Evolutionary conservation across 2,797 vertebrate species (phyloP).

Genomic region (Thalassophryne amazonica): DNA sequence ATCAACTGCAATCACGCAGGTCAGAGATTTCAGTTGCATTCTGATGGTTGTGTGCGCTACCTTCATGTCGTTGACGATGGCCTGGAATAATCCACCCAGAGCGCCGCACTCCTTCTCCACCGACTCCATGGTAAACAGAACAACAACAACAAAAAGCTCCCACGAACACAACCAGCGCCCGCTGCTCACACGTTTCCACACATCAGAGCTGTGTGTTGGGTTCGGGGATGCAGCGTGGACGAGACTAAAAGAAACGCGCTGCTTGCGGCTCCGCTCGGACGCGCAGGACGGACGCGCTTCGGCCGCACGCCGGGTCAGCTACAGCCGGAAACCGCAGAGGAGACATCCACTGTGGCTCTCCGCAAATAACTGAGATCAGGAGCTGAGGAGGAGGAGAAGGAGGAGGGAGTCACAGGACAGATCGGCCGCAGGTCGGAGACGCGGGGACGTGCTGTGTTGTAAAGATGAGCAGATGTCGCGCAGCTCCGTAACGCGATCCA

Average conservation of each 20-base stretch:
- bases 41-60: constrained; percentile 76
- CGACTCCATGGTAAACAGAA: constrained; percentile 85
- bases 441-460: constrained; percentile 66
- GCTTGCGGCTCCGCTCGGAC: constrained; percentile 42
- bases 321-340: constrained; percentile 38
- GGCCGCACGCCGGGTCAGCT: constrained; percentile 4
- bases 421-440: constrained; percentile 39
- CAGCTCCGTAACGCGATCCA: constrained; percentile 73
- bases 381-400: constrained; percentile 7
- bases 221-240: too few relatives aligned
- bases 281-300: constrained; percentile 16
- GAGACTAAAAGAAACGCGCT: constrained; percentile 64
- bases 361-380: constrained; percentile 25
- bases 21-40: constrained; percentile 27
- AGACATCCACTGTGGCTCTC: constrained; percentile 37
- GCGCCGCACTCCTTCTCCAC: constrained; percentile 96
- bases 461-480: constrained; percentile 64
- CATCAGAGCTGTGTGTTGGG: constrained; percentile 13
- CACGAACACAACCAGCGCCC: constrained; percentile 17
- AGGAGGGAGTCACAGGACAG: constrained; percentile 16
- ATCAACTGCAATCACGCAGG: constrained; percentile 32
- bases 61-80: constrained; percentile 99
- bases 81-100: constrained; percentile 96
- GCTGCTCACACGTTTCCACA: constrained; percentile 6
- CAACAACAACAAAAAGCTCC: constrained; percentile 16